phyloP scores from a whole-genome alignment of 2,797 vertebrate species.

The Molossus molossus region DNA sequence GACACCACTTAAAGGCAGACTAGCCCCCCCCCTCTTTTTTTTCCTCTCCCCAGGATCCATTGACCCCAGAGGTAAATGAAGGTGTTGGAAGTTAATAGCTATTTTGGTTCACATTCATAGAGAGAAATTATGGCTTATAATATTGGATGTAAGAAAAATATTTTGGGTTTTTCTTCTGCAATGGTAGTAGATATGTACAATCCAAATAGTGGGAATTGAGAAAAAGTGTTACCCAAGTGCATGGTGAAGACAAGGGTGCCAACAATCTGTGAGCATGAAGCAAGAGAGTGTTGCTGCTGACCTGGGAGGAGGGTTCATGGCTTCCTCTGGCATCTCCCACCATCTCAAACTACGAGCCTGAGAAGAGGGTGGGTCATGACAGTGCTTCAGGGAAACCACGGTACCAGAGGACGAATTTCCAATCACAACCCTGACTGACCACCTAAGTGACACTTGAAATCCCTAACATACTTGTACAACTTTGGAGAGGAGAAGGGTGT shows the following conservation, averaged over 20 bases:
- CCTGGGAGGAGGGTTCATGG: rapidly evolving
- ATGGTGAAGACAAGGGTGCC: too few relatives aligned
- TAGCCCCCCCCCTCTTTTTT: neutral
- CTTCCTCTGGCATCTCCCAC: neutral
- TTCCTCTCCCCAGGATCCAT: neutral
- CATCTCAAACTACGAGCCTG: neutral
- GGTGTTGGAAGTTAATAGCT: neutral
- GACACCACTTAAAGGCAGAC: neutral
- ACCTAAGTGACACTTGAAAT: neutral
- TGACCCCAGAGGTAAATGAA: neutral
- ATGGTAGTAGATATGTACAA: neutral
- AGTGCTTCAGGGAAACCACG: neutral
- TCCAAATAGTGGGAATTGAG: neutral
- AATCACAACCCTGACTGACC: neutral
- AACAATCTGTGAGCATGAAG: neutral
- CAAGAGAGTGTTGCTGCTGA: neutral
- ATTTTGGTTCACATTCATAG: neutral
- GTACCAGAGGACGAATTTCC: neutral
- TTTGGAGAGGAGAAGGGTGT: neutral
- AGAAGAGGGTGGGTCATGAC: neutral
- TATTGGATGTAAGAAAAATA: neutral
- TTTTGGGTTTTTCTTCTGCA: neutral
- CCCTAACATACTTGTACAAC: neutral
- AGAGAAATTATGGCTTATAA: neutral
- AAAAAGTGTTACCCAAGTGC: neutral